Conservation (phyloP, 2,113 vertebrate species). For the Anarrhichthys ocellatus region DNA sequence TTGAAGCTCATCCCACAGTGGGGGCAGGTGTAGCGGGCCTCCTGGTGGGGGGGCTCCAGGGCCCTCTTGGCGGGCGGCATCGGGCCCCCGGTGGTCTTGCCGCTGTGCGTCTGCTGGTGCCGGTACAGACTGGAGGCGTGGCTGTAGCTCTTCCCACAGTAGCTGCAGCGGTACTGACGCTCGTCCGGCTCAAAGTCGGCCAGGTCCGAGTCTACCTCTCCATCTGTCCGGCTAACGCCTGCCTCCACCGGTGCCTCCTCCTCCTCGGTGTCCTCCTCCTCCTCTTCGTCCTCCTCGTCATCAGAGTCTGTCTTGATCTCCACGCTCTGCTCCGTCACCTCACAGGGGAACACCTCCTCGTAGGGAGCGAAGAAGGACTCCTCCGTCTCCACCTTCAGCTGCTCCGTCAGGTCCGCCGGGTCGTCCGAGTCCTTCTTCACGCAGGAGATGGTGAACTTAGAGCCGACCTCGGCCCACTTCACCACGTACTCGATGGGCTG, state of each 20-base stretch:
- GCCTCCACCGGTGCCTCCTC: conserved; percentile 76
- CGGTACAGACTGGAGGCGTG: conserved; percentile 79
- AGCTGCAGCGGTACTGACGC: conserved; percentile 75
- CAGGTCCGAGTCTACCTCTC: conserved; percentile 72
- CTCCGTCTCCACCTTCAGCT: conserved; percentile 79
- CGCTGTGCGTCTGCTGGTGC: conserved; percentile 77
- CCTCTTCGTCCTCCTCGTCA: conserved; percentile 71
- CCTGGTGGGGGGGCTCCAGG: conserved; percentile 46
- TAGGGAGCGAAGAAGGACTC: conserved; percentile 81
- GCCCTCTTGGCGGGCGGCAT: conserved; percentile 44
- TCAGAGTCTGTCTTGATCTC: conserved; percentile 80
- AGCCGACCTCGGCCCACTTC: conserved; percentile 84
- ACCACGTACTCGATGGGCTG: conserved; percentile 86
- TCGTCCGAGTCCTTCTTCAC: conserved; percentile 83
- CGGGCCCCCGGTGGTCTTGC: conserved; percentile 6
- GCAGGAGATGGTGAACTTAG: conserved; percentile 83
- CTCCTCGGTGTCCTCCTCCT: conserved; percentile 70
- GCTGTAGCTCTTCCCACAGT: conserved; percentile 78
- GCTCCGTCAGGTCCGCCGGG: conserved; percentile 72
- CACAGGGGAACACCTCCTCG: conserved; percentile 82
- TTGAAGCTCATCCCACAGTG: conserved; percentile 81
- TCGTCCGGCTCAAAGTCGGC: conserved; percentile 64
- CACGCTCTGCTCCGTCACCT: conserved; percentile 80
- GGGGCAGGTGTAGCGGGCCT: conserved; percentile 72
- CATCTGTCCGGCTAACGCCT: conserved; percentile 69